phyloP scores from a whole-genome alignment of 2,113 vertebrate species.

The Ifrita kowaldi region DNA sequence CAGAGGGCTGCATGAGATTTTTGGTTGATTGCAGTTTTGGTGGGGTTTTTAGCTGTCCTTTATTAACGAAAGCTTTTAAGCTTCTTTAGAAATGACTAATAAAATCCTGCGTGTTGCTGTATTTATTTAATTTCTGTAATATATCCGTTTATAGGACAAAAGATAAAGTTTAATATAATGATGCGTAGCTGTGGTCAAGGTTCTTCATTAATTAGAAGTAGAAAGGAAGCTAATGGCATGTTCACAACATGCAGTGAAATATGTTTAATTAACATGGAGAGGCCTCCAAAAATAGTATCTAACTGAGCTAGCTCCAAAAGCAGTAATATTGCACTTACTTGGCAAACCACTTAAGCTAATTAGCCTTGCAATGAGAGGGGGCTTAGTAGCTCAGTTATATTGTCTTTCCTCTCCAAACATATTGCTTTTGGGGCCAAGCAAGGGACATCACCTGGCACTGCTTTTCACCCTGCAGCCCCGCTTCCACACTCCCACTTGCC shows the following conservation, averaged over 20 bases:
- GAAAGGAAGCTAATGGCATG: conserved; percentile 49
- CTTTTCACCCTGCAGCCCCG: neutral
- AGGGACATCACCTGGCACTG: neutral
- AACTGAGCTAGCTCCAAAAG: conserved; percentile 46
- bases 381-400: conserved; percentile 26
- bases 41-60: neutral
- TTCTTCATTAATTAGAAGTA: conserved; percentile 43
- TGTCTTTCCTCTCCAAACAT: conserved; percentile 14
- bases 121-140: neutral
- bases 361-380: conserved; percentile 23
- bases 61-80: neutral
- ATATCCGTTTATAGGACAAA: neutral
- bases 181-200: conserved; percentile 7
- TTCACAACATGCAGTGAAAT: conserved; percentile 51
- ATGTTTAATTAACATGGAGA: conserved; percentile 61
- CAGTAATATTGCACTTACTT: conserved; percentile 56
- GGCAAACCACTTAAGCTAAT: conserved; percentile 60
- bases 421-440: conserved; percentile 3
- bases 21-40: neutral
- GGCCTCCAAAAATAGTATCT: conserved; percentile 61
- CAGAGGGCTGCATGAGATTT: neutral
- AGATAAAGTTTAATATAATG: conserved; percentile 5
- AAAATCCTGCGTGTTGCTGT: neutral
- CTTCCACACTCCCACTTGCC: accelerated
- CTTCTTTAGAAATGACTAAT: neutral